Base-by-base conservation (phyloP, 53 echinoderm and acorn worm genomes). In the Mesocentrotus franciscanus region DNA sequence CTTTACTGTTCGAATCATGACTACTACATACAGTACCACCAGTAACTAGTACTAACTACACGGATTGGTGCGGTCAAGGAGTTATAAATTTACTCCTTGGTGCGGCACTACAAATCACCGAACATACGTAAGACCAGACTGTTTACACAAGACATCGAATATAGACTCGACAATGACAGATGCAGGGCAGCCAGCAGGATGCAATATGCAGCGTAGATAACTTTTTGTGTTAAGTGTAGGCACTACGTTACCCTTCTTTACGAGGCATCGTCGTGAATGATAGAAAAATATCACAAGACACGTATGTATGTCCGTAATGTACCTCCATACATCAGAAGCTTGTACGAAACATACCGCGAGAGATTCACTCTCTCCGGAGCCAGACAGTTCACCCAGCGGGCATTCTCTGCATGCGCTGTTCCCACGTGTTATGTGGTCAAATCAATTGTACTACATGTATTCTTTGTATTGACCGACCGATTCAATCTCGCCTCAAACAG, bases 361-460 rank as follows among this genome's bases (percentile, higher is more conserved):
- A 81, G 35, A 81, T 34, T 81, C 81, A 36, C 27, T 58, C 87
- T 27, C 75, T 64, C 64, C 87, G 1, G 27, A 58, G 7, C 87
- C 87, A 87, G 87, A 87, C 87, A 87, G 87, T 3, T 87, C 87
- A 87, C 58, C 4, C 13, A 87, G 59, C 57, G 87, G 87, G 56
- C 87, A 87, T n/a, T 58, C 58, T 20, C 58, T 1, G 87, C 58
- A 20, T 7, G 58, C 85, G 22, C 49, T 55, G 57, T 87, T 27
- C 29, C 29, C 87, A 58, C 58, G 56, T 87, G 85, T 16, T 84
- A 84, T 83, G 20, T 22, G 84, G 55, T 87, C n/a, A 7, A 87
- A n/a, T 49, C 11, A 29, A 26, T n/a, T 75, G 75, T 30, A 11
- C 49, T 49, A n/a, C 15, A 36, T 16, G 42, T 6, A 20, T 22